Evolutionary conservation across 2,888 invertebrate species (phyloP).

Genomic region (Tipula unca): DNA sequence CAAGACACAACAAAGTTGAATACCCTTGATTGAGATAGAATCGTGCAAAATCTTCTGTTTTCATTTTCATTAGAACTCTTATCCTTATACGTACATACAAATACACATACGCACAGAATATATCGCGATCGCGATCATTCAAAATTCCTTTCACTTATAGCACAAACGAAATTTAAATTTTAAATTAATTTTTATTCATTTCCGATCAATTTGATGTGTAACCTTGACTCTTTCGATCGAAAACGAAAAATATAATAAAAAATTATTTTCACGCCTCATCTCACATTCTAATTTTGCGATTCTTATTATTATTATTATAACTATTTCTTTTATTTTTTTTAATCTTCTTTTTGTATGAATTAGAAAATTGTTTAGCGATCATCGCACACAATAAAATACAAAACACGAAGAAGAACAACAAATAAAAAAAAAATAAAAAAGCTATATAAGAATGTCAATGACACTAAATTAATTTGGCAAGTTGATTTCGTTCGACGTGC

Average conservation of each 20-base stretch:
- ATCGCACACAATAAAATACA: background rate
- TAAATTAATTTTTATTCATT: background rate
- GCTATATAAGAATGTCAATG: background rate
- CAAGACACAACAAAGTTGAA: background rate
- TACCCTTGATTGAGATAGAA: background rate
- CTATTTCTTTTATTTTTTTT: background rate
- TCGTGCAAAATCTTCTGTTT: background rate
- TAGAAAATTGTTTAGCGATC: conserved; percentile 8
- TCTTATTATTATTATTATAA: too few species aligned
- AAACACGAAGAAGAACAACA: background rate
- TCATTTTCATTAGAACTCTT: background rate
- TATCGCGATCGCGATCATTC: background rate
- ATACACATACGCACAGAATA: background rate
- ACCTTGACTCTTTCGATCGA: background rate
- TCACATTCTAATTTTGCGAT: conserved; percentile 8
- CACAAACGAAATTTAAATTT: background rate
- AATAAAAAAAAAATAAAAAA: too few species aligned
- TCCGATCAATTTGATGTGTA: background rate
- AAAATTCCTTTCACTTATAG: background rate
- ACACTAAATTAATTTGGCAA: background rate
- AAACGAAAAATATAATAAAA: background rate
- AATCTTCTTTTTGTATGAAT: background rate
- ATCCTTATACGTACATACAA: background rate
- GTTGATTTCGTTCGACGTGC: background rate
- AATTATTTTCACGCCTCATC: background rate